A percentile compares a stretch with the other conserved stretches of the same genome.
Evolutionary conservation across 2,888 invertebrate genomes (phyloP).

Genomic region (Chironomus riparius): DNA sequence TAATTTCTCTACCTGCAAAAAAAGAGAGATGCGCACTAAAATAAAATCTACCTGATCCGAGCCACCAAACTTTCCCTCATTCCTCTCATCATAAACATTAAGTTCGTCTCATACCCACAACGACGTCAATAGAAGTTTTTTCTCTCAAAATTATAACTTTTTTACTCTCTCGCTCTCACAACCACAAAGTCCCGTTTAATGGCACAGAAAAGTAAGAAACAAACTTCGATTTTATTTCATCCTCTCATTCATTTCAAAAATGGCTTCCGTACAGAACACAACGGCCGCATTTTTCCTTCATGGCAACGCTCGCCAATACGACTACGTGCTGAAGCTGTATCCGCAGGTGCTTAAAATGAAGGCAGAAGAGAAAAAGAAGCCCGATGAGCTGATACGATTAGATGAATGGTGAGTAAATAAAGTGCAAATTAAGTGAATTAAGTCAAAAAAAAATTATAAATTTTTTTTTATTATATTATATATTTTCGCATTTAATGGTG

Average conservation of each 20-base stretch:
- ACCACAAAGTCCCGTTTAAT: neutral
- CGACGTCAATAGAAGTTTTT: no score
- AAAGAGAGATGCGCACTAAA: no score
- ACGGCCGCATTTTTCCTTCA: slow-evolving; percentile 89
- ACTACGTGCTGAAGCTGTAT: slow-evolving; percentile 81
- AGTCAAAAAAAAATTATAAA: neutral
- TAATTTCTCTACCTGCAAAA: no score
- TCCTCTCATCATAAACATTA: no score
- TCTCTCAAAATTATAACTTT: no score
- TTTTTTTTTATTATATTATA: no score
- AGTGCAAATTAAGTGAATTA: neutral
- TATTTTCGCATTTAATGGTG: no score
- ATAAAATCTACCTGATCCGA: no score
- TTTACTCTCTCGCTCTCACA: no score
- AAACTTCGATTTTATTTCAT: neutral
- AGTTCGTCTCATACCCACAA: no score
- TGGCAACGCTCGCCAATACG: slow-evolving; percentile 76
- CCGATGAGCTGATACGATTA: slow-evolving; percentile 88
- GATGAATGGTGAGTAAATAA: slow-evolving; percentile 78
- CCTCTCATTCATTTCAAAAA: slow-evolving; percentile 46
- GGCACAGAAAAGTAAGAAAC: neutral
- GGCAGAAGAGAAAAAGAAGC: slow-evolving; percentile 86
- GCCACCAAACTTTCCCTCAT: no score
- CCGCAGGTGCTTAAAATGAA: slow-evolving; percentile 84
- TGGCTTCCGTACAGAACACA: slow-evolving; percentile 82